Evolutionary conservation across 2,888 invertebrate species (phyloP), one percentile per base, ranked within the genome.

Genomic region (Dasysyrphus tricinctus): DNA sequence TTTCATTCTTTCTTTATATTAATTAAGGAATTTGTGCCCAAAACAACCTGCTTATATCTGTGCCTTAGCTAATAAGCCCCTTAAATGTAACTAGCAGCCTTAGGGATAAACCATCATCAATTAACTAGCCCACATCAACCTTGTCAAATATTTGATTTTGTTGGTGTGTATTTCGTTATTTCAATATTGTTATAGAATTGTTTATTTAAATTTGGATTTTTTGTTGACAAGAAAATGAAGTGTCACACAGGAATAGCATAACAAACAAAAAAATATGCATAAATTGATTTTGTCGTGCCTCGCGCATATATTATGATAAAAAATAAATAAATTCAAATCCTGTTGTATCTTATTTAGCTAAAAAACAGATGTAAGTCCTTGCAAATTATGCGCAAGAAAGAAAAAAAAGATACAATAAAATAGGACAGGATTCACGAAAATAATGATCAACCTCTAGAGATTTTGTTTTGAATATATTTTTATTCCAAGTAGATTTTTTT

Each of bases 261-360:
- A 61, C 11, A 34, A 44, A 19, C 16, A 57, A 11, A 63, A 34
- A 14, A 37, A 78, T 73, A 57, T 73, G 49, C 34, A 63, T 75
- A 79, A 83, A 75, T 69, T 63, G 44, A 61, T 61, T 47, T 54
- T 69, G 54, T 70, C 70, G 44, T 59, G 54, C 47, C 54, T 49
- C 54, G 6, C 37, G 44, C 37, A 65, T 57, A 65, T 56, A 47
- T 34, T 63, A 37, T 69, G 59, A 47, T 56, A 34, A 14, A 75
- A 69, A 29, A 5, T n/a, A 2, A 2, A 24, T 0, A 61, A 29
- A 74, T 70, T 63, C 70, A 65, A 75, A 44, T 49, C 74, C n/a
- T 75, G 63, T n/a, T 14, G 80, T 47, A 56, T 75, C 83, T 56
- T 49, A 70, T 83, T 78, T 69, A 67, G 29, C 56, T 57, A 16